Conservation (phyloP, 2,888 invertebrate species). For the Leptarthrus brevirostris region DNA sequence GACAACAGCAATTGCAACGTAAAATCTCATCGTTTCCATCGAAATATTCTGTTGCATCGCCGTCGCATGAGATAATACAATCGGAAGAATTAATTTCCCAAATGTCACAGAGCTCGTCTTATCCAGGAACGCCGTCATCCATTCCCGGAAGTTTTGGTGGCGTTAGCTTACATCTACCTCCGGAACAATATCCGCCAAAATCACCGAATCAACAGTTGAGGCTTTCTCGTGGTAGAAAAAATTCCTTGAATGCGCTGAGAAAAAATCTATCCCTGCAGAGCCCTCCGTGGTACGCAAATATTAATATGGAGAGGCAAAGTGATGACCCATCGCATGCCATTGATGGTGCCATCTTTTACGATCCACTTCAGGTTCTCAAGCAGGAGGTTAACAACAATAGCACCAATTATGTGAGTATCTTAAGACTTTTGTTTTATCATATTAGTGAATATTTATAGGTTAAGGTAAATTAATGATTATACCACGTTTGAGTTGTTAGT, state of each 20-base stretch:
- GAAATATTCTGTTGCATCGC: neutral
- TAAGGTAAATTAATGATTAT: too few species aligned
- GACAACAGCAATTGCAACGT: constrained; percentile 3
- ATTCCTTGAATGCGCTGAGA: constrained; percentile 45
- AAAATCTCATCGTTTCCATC: neutral
- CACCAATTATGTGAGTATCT: constrained; percentile 50
- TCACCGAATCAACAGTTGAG: constrained; percentile 1
- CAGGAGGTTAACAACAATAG: constrained; percentile 47
- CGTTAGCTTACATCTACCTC: constrained; percentile 28
- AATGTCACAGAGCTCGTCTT: neutral
- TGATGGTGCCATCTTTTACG: constrained; percentile 33
- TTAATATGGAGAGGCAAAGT: constrained; percentile 47
- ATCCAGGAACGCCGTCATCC: neutral
- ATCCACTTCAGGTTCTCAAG: constrained; percentile 50
- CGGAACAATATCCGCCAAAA: constrained; percentile 33
- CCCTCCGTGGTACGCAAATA: constrained; percentile 20
- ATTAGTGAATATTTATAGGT: too few species aligned
- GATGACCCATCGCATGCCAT: constrained; percentile 49
- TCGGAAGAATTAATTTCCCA: constrained; percentile 27
- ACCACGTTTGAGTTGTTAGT: too few species aligned
- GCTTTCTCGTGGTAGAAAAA: constrained; percentile 46
- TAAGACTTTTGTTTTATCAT: neutral
- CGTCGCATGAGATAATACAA: constrained; percentile 1
- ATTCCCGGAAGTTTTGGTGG: constrained; percentile 28
- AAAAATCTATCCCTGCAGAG: constrained; percentile 43